Conservation (phyloP, 2,888 invertebrate genomes). For the Minunthozetes semirufus region DNA sequence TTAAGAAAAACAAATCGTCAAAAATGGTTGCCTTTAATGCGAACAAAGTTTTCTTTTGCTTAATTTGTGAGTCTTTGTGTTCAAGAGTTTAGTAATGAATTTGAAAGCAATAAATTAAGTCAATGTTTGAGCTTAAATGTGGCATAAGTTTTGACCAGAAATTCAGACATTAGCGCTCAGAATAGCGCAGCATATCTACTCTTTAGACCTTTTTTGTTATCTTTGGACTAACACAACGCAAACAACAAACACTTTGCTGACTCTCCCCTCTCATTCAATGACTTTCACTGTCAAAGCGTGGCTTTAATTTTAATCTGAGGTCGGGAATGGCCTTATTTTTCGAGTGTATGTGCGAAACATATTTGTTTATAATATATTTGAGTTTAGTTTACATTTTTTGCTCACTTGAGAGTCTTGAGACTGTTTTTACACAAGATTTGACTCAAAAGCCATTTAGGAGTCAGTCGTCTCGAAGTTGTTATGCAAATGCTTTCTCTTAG, state of each 20-base stretch:
- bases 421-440: constrained; percentile 21
- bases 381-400: constrained; percentile 1
- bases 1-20: too few relatives aligned
- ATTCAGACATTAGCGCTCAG: too few relatives aligned
- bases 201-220: constrained; percentile 10
- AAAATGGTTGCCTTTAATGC: neutral
- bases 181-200: too few relatives aligned
- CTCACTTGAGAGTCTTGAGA: neutral
- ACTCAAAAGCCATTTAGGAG: neutral
- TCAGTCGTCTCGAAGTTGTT: neutral
- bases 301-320: neutral
- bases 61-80: neutral
- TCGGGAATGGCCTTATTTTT: neutral
- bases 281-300: constrained; percentile 1
- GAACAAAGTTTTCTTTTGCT: neutral
- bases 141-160: constrained; percentile 4
- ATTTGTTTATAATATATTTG: constrained; percentile 23
- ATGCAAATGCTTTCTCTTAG: neutral
- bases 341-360: neutral
- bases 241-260: neutral
- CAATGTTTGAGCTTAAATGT: neutral
- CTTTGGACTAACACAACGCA: neutral
- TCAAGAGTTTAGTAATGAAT: neutral
- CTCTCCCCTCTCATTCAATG: neutral
- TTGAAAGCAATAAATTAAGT: neutral